A percentile compares a stretch with the other conserved stretches of the same genome.
These are phyloP conservation scores for Nasua narica DNA, from an alignment of 2,797 vertebrate species.

Conservation along the genomic window DNA sequence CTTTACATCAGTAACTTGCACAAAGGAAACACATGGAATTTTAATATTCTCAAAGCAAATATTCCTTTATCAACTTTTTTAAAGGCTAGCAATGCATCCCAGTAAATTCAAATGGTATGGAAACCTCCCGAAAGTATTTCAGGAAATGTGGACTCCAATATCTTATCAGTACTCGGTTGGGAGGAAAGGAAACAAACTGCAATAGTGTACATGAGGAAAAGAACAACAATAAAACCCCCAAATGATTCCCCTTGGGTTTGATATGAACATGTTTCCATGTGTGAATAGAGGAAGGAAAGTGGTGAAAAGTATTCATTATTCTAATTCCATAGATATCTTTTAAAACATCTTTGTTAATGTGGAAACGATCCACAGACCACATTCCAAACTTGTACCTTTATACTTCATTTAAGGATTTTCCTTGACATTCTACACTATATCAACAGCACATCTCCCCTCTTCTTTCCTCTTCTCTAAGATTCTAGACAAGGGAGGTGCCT, in stretches of 20 bases:
- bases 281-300: not conserved
- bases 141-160: not conserved
- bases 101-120: conserved; percentile 1
- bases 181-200: not conserved
- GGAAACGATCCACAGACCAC: not conserved
- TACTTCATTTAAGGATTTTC: not conserved
- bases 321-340: not conserved
- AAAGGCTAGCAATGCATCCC: not conserved
- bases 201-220: not conserved
- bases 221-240: not conserved
- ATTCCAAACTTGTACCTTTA: not conserved
- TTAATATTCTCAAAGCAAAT: conserved; percentile 25
- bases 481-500: not conserved
- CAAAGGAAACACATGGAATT: not conserved
- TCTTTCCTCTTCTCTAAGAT: not conserved
- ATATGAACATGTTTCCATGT: not conserved
- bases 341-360: not conserved
- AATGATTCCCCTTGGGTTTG: not conserved
- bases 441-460: not conserved
- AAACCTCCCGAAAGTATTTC: not conserved
- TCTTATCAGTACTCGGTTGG: not conserved
- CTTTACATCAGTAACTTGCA: not conserved
- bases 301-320: not conserved
- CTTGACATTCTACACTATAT: not conserved
- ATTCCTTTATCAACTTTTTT: not conserved